phyloP scores from a whole-genome alignment of 2,888 invertebrate species.

The Stictocephala bisonia region DNA sequence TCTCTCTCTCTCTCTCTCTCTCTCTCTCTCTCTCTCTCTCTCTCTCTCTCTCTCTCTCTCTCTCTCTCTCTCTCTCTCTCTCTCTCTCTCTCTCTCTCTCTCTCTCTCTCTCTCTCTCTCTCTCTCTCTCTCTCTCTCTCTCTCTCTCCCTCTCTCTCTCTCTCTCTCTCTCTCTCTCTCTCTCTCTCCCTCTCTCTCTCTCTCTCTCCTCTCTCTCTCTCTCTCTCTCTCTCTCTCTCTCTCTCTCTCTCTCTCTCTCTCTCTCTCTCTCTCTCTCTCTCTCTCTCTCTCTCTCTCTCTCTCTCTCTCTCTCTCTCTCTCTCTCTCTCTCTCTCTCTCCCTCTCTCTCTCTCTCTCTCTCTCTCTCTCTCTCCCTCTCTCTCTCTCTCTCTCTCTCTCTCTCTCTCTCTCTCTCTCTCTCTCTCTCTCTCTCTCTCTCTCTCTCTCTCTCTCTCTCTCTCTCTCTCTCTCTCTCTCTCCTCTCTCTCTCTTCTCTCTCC shows the following conservation, averaged over 20 bases:
- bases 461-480: too few relatives aligned
- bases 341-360: constrained; percentile 14
- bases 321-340: constrained; percentile 43
- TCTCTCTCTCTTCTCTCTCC: background rate
- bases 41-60: background rate
- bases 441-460: background rate
- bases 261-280: constrained; percentile 43
- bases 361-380: background rate
- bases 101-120: constrained; percentile 41
- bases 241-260: constrained; percentile 42
- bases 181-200: constrained; percentile 1
- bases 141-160: constrained; percentile 24
- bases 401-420: background rate
- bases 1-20: background rate
- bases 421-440: background rate
- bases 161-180: constrained; percentile 44
- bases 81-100: constrained; percentile 41
- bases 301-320: constrained; percentile 23
- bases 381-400: background rate
- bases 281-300: background rate
- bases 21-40: background rate
- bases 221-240: background rate
- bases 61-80: constrained; percentile 46
- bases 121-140: constrained; percentile 2
- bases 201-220: constrained; percentile 5